Evolutionary conservation across 1,140 invertebrate genomes (phyloP), one percentile per base, ranked within the genome.

Genomic region (Mactra quadrangularis): DNA sequence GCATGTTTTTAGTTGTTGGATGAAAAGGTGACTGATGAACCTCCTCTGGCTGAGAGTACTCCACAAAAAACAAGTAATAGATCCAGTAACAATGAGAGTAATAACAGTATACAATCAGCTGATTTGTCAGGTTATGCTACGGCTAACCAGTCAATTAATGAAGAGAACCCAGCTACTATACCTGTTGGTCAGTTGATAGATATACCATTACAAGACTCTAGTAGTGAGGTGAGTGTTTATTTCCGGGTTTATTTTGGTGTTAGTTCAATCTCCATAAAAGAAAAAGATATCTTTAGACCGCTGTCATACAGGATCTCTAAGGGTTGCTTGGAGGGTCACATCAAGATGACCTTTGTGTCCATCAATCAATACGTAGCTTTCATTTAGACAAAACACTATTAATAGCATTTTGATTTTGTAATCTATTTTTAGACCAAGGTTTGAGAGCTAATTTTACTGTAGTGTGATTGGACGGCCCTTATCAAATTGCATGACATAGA

Each of bases 151-250:
- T 78, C 52, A 50, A 7, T 71, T n/a, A n/a, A n/a, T n/a, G 70
- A 59, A 22, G 50, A 19, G 53, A 66, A 33, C 29, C 35, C 64
- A 15, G 66, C 84, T 35, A 66, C 52, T 15, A 47, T 78, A 17
- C 53, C 84, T 52, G 78, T 85, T 1, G 90, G 88, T 35, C 89
- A 89, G 79, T 66, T 91, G 47, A 87, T 91, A 41, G 90, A 91
- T 41, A 89, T 91, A 50, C 89, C 90, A 17, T 76, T 91, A 35
- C 85, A 87, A 60, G 88, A 89, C 17, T 72, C 70, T 35, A 82
- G 78, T 50, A 84, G 76, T 71, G 53, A 82, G 41, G 68, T 82
- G 53, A 7, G 41, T 59, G 27, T 27, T 57, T 25, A 22, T 47
- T 47, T 47, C 19, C 19, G 55, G 6, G 7, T 6, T 11, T n/a